Percentiles rank a stretch among this genome's conserved stretches.
phyloP scores from a whole-genome alignment of 2,888 invertebrate species.

The Camponotus fellah region DNA sequence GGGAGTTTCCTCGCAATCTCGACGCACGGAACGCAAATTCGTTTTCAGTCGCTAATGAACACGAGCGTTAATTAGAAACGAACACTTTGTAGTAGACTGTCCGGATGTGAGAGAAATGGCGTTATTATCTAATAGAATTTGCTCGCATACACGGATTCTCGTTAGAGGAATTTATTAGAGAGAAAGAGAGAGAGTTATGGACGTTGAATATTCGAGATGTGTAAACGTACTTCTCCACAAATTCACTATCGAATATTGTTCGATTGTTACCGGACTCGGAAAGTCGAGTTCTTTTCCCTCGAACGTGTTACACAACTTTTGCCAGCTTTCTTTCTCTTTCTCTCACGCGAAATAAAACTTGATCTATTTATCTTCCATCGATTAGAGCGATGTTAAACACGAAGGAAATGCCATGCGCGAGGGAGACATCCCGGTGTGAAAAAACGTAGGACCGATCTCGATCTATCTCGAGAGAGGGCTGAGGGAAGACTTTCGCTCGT shows the following conservation, averaged over 20 bases:
- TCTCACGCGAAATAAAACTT: not conserved
- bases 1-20: slow-evolving; percentile 43
- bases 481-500: slow-evolving; percentile 59
- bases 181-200: slow-evolving; percentile 19
- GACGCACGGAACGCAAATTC: slow-evolving; percentile 62
- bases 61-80: slow-evolving; percentile 69
- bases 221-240: not conserved
- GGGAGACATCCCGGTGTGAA: slow-evolving; percentile 68
- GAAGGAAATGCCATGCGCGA: slow-evolving; percentile 14
- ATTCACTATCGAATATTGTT: not conserved
- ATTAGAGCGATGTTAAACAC: slow-evolving; percentile 23
- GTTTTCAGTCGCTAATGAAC: slow-evolving; percentile 63
- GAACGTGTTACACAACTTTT: not conserved
- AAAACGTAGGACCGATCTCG: slow-evolving; percentile 57
- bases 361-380: slow-evolving; percentile 32
- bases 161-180: slow-evolving; percentile 67
- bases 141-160: slow-evolving; percentile 57
- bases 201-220: slow-evolving; percentile 35
- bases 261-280: not conserved
- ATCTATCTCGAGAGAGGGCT: slow-evolving; percentile 50
- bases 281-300: not conserved
- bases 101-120: slow-evolving; percentile 59
- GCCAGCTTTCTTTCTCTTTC: too few species aligned
- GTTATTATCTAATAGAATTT: slow-evolving; percentile 60
- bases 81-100: slow-evolving; percentile 61